These are phyloP conservation scores for Ginglymostoma cirratum DNA, from an alignment of 2,113 vertebrate species.

Conservation along the genomic window DNA sequence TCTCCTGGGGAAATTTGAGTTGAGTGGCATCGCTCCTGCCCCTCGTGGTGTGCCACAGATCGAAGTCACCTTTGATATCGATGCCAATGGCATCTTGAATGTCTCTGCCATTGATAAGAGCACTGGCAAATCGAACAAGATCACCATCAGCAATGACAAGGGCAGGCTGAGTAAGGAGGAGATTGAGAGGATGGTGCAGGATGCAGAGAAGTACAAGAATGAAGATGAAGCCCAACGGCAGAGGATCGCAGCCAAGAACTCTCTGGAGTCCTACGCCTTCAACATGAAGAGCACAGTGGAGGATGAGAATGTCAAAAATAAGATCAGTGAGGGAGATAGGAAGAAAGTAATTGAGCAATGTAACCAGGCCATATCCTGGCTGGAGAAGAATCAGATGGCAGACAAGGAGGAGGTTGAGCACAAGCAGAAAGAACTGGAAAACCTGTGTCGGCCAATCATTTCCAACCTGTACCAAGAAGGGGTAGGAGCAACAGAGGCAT, in stretches of 20 bases:
- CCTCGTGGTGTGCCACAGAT: constrained; percentile 41
- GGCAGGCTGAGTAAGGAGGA: constrained; percentile 43
- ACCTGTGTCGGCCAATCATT: constrained; percentile 8
- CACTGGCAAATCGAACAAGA: constrained; percentile 38
- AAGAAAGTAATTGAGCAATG: constrained; percentile 39
- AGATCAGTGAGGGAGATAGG: constrained; percentile 39
- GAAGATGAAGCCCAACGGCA: constrained; percentile 41
- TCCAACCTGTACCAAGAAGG: constrained; percentile 36
- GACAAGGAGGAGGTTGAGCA: constrained; percentile 28
- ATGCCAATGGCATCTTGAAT: constrained; percentile 41
- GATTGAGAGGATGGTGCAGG: constrained; percentile 42
- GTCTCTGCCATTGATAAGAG: constrained; percentile 40
- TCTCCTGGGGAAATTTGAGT: constrained; percentile 39
- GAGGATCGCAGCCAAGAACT: constrained; percentile 42
- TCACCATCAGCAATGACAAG: constrained; percentile 40
- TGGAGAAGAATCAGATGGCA: constrained; percentile 40
- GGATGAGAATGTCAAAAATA: constrained; percentile 39
- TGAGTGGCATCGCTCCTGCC: constrained; percentile 37
- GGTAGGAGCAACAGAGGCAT: neutral
- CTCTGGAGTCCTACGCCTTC: constrained; percentile 41
- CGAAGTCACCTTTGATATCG: constrained; percentile 41
- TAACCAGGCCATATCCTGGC: constrained; percentile 38
- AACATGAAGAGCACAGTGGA: constrained; percentile 40
- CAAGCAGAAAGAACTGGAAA: constrained; percentile 31
- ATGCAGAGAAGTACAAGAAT: constrained; percentile 41